Base-by-base conservation (phyloP, 2,888 invertebrate genomes). In the Conus canariensis region DNA sequence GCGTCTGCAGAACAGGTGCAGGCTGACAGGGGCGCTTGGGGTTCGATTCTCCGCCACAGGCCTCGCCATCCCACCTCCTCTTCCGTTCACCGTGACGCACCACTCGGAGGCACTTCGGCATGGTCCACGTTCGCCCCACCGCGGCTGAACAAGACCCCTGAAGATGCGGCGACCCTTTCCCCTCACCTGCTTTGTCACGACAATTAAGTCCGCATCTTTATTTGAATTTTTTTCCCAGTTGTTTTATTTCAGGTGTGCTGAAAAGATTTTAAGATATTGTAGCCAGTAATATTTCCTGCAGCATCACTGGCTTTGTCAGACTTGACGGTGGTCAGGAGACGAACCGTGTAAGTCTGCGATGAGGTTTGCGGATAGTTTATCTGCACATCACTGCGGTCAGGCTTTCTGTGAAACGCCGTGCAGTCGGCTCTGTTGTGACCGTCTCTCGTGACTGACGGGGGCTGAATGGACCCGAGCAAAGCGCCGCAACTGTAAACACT, bases 61-160 rank as follows among this genome's bases (percentile, higher is more conserved):
- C 9, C 56, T 58, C 58, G 7, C 8, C 56, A 58, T 58, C 58
- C 58, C 19, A 56, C 22, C 82, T 83, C 82, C 82, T 56, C 82
- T 83, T 83, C 8, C 82, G 56, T 10, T 83, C 82, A 56, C 82
- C 19, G 82, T 58, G 82, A 19, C 82, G 82, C 14, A 83, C 82
- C 58, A 83, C 82, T 58, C 82, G n/a, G 22, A 83, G 58, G 58
- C 82, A 83, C 82, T 83, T 83, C 2, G 82, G 82, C 82, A 83
- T 83, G 8, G 19, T 83, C 56, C 9, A 10, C 10, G 25, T 77
- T 77, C 1, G 19, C 19, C 12, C 25, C 77, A 30, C 25, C 77
- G 30, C 30, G 10, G 77, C 16, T 9, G 19, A 77, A 10, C 64
- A 64, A 64, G 12, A 64, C 64, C 10, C 8, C 30, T 9, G 45